Percentiles rank a stretch among this genome's conserved stretches.
Conservation (phyloP, 1,140 invertebrate genomes). For the Macrobrachium rosenbergii region DNA sequence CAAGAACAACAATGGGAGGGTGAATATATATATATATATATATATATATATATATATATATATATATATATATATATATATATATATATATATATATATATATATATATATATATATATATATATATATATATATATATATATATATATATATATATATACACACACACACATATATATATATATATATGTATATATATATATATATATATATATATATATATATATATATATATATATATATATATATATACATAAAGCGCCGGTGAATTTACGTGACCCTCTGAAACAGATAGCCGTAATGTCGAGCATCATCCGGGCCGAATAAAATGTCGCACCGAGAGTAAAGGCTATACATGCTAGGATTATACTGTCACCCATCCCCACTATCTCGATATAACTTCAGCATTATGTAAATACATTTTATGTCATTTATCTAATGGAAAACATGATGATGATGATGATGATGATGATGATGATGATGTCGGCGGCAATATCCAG, state of each 20-base stretch:
- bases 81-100: constrained; percentile 19
- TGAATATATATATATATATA: background rate
- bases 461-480: no score
- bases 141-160: background rate
- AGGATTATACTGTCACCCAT: background rate
- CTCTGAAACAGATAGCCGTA: no score
- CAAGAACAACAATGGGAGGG: no score
- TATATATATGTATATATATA: background rate
- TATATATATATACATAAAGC: background rate
- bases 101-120: background rate
- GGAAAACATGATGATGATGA: no score
- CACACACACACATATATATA: background rate
- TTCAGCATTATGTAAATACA: no score
- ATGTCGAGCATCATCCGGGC: no score
- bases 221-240: constrained; percentile 24
- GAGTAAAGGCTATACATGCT: background rate
- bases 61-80: constrained; percentile 22
- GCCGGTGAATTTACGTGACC: no score
- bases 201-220: constrained; percentile 22
- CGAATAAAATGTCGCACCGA: no score
- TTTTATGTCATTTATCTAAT: no score
- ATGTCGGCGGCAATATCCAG: no score
- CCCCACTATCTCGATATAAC: no score
- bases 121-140: background rate
- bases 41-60: constrained; percentile 24